Evolutionary conservation across 2,797 vertebrate species (phyloP).

Genomic region (Acrossocheilus wenchowensis): DNA sequence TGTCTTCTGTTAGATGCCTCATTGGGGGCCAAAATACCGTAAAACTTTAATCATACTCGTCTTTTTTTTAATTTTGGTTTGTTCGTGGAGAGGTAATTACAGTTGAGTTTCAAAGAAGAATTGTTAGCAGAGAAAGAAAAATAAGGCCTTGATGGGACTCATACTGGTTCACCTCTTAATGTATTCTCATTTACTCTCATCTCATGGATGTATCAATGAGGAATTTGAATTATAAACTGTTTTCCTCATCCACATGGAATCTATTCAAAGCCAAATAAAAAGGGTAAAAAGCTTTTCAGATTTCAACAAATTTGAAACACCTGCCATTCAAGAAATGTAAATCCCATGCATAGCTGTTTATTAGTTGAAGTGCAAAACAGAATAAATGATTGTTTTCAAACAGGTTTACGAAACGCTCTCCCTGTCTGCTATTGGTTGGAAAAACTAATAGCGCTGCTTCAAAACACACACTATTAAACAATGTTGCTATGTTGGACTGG

Average conservation of each 20-base stretch:
- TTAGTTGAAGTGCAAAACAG: neutral
- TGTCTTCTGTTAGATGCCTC: constrained; percentile 70
- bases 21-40: constrained; percentile 71
- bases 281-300: neutral
- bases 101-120: constrained; percentile 50
- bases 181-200: constrained; percentile 33
- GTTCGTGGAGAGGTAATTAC: constrained; percentile 71
- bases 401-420: neutral
- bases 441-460: too few species aligned
- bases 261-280: neutral
- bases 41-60: constrained; percentile 66
- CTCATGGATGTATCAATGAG: constrained; percentile 18
- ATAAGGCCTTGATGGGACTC: constrained; percentile 39
- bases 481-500: neutral
- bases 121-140: constrained; percentile 45
- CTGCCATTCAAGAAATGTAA: neutral
- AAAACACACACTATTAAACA: neutral
- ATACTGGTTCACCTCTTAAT: neutral
- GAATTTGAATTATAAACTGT: constrained; percentile 19
- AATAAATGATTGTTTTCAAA: neutral
- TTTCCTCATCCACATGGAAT: constrained; percentile 8
- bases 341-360: neutral
- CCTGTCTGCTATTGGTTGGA: neutral
- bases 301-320: neutral
- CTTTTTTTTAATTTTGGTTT: constrained; percentile 59